Evolutionary conservation across 2,797 vertebrate species (phyloP), one percentile per base, ranked within the genome.

Genomic region (Megaceryle alcyon): DNA sequence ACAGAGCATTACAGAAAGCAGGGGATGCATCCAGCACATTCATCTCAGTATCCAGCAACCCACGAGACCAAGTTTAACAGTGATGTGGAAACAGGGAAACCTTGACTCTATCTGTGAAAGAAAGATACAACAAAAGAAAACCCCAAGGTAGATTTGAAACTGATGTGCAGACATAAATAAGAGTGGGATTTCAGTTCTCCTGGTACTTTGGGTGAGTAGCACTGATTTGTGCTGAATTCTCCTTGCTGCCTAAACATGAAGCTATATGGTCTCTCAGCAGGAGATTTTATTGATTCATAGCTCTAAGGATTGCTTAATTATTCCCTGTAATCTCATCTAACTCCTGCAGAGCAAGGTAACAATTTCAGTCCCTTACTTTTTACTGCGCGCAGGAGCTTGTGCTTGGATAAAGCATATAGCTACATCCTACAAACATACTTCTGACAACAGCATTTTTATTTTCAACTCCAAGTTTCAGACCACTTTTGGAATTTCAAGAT

Each of bases 101-200:
- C 18, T 53, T 39, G 61, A 75, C 49, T 72, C 54, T 61, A 6
- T 37, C 61, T 54, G 4, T 31, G 35, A 78, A 86, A 78, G 61
- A 83, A 88, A 92, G 43, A 84, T 33, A 21, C 23, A 87, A 80
- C 54, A 25, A 71, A 84, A 93, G 51, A 88, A 94, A 91, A 63
- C 10, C 48, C 28, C 3, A 3, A 82, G 39, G 28, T 14, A 92
- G 23, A 61, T 20, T 63, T 65, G 75, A 85, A 95, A 87, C 31
- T 85, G 69, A 82, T 29, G 14, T 3, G 25, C 10, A 78, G 20
- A 19, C 26, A 37, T 37, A 81, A 85, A 0, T 57, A 68, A 14
- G 48, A 87, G 12, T 12, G 8, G 63, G 48, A 82, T 92, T 93
- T 86, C 60, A 61, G 44, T 49, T 75, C 26, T 69, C 70, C 56